phyloP scores from a whole-genome alignment of 1,140 invertebrate species.

The Doryteuthis pealeii region DNA sequence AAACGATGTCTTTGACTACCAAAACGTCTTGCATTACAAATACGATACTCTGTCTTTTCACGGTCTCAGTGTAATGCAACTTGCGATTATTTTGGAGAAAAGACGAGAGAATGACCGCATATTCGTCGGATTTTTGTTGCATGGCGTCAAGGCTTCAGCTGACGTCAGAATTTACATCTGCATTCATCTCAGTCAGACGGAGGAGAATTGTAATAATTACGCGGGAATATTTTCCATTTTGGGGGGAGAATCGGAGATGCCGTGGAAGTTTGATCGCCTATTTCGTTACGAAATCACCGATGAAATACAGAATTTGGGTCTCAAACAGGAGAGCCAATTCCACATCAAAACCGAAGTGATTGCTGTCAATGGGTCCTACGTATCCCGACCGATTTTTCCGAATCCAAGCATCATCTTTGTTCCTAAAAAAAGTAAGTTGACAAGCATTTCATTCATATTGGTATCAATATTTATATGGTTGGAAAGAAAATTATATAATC shows the following conservation, averaged over 20 bases:
- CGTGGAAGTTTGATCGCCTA: slow-evolving; percentile 26
- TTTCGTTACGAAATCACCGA: slow-evolving; percentile 31
- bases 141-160: slow-evolving; percentile 20
- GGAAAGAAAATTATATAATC: no score
- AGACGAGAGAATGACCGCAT: slow-evolving; percentile 19
- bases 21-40: slow-evolving; percentile 23
- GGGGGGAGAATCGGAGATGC: slow-evolving; percentile 31
- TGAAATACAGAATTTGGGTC: slow-evolving; percentile 8
- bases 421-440: neutral
- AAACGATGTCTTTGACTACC: slow-evolving; percentile 19
- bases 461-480: no score
- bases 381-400: slow-evolving; percentile 17
- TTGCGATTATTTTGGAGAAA: slow-evolving; percentile 16
- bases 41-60: slow-evolving; percentile 30
- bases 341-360: slow-evolving; percentile 18
- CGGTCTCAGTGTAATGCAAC: slow-evolving; percentile 17
- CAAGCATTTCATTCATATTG: no score
- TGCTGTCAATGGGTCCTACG: slow-evolving; percentile 24
- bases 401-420: slow-evolving; percentile 20
- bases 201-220: neutral
- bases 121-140: slow-evolving; percentile 24
- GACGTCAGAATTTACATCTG: neutral
- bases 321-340: slow-evolving; percentile 20
- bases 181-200: neutral
- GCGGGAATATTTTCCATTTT: slow-evolving; percentile 25